Conservation (phyloP, 64 coral and sea anemone species). For the Acropora tenuis region DNA sequence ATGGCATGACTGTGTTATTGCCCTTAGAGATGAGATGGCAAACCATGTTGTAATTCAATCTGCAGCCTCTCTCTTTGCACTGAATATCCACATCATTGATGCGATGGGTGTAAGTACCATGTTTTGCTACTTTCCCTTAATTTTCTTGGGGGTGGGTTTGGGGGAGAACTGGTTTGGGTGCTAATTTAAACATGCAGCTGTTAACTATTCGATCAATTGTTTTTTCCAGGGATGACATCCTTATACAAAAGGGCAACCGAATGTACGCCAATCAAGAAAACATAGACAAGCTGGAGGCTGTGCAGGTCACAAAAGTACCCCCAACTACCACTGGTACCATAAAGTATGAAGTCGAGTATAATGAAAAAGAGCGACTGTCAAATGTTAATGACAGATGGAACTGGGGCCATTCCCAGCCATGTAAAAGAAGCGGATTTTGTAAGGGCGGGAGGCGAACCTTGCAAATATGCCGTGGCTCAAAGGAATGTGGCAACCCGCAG, state of each 20-base stretch:
- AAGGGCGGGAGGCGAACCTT: slow-evolving; percentile 29
- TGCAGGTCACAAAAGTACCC: slow-evolving; percentile 9
- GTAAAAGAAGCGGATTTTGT: slow-evolving; percentile 42
- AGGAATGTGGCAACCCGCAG: background rate
- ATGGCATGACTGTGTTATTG: slow-evolving; percentile 19
- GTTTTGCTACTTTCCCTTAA: background rate
- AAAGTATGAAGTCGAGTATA: slow-evolving; percentile 34
- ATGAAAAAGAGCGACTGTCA: slow-evolving; percentile 32
- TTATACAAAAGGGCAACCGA: slow-evolving; percentile 28
- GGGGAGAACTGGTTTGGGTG: background rate
- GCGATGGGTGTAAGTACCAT: slow-evolving; percentile 35
- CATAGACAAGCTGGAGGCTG: slow-evolving; percentile 15
- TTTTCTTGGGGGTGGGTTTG: slow-evolving; percentile 6
- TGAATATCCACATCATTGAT: slow-evolving; percentile 46
- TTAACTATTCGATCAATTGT: slow-evolving; percentile 14
- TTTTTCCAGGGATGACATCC: slow-evolving; percentile 9
- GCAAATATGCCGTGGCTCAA: slow-evolving; percentile 25
- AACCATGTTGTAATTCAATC: slow-evolving; percentile 52
- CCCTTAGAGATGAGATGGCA: slow-evolving; percentile 52
- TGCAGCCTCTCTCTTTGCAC: slow-evolving; percentile 38
- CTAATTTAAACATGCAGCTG: slow-evolving; percentile 30
- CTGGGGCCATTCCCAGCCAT: slow-evolving; percentile 44
- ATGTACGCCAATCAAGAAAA: slow-evolving; percentile 22
- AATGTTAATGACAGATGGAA: slow-evolving; percentile 30
- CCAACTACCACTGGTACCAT: background rate